Evolutionary conservation across 2,888 invertebrate species (phyloP), one percentile per base, ranked within the genome.

Genomic region (Synergus laeviventris): DNA sequence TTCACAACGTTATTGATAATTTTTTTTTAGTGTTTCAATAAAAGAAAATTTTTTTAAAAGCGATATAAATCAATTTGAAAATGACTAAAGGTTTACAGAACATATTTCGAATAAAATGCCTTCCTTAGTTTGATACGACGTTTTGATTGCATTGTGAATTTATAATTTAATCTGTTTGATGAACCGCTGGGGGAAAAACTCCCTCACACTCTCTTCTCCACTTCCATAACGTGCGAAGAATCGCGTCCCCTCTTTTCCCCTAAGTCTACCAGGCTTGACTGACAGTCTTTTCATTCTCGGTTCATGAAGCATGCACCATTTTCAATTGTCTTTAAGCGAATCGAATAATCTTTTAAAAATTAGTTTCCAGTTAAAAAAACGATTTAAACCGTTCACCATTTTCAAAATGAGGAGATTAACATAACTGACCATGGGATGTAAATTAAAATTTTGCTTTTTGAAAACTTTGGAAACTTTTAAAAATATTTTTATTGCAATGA

Each of bases 111-210:
- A 49, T 49, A n/a, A 49, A 49, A 49, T 56, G 5, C 21, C 12
- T 21, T 18, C 11, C 56, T 21, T 12, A 49, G 21, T 12, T 56
- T 21, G 21, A 21, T 56, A 56, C 18, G 54, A 54, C 21, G 11
- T 56, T 56, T 56, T 12, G 21, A 56, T 56, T 56, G 56, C 56
- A 56, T 56, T 56, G 12, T 56, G 56, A 56, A 21, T 56, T 56
- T 56, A 56, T 56, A 56, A 56, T 21, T 56, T 18, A 56, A 21
- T 56, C 18, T 56, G 56, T 56, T 56, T 56, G 21, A 56, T 56
- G 56, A 56, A 56, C 21, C 12, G 12, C 56, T 14, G 21, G 56
- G 21, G 56, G 3, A 21, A 21, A 21, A 21, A 21, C 21, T 21
- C 12, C 56, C 21, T 12, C 12, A 21, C 21, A 21, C 56, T 56